Percentiles rank a stretch among this genome's conserved stretches.
These are phyloP conservation scores for Lophius piscatorius DNA, from an alignment of 2,113 vertebrate species.

Conservation along the genomic window DNA sequence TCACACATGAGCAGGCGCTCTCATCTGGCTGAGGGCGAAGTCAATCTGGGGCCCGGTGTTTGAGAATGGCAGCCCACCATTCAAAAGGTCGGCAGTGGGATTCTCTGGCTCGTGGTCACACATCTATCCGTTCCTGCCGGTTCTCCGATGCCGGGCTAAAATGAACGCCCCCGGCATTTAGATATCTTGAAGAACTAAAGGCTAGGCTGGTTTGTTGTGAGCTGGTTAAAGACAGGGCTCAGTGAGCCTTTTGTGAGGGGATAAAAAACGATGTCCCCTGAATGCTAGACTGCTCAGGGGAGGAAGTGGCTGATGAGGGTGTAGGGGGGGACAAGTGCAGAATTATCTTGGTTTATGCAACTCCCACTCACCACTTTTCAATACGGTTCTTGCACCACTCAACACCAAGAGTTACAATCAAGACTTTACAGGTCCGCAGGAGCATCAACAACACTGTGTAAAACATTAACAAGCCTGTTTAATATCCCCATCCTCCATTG, in stretches of 20 bases:
- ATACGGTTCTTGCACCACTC: constrained; percentile 39
- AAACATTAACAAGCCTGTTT: constrained; percentile 72
- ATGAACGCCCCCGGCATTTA: constrained; percentile 38
- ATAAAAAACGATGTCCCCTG: constrained; percentile 54
- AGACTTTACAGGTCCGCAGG: constrained; percentile 59
- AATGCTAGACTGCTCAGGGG: constrained; percentile 54
- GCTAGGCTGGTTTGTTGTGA: constrained; percentile 50
- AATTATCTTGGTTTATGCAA: constrained; percentile 45
- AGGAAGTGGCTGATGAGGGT: constrained; percentile 39
- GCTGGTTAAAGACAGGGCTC: constrained; percentile 58
- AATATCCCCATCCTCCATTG: constrained; percentile 55
- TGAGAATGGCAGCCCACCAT: constrained; percentile 48
- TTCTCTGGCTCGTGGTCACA: constrained; percentile 48
- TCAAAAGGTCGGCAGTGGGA: constrained; percentile 58
- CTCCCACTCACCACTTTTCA: constrained; percentile 47
- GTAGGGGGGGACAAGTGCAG: constrained; percentile 19
- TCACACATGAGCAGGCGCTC: constrained; percentile 72
- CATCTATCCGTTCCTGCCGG: too few species aligned
- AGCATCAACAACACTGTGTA: constrained; percentile 65
- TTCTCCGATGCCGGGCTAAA: too few species aligned
- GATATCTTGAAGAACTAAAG: constrained; percentile 51
- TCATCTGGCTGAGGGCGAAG: constrained; percentile 68
- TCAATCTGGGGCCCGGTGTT: constrained; percentile 56
- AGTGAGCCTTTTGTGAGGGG: constrained; percentile 60
- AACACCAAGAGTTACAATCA: constrained; percentile 43